Evolutionary conservation across 2,797 vertebrate species (phyloP).

Genomic region (Anas georgica): DNA sequence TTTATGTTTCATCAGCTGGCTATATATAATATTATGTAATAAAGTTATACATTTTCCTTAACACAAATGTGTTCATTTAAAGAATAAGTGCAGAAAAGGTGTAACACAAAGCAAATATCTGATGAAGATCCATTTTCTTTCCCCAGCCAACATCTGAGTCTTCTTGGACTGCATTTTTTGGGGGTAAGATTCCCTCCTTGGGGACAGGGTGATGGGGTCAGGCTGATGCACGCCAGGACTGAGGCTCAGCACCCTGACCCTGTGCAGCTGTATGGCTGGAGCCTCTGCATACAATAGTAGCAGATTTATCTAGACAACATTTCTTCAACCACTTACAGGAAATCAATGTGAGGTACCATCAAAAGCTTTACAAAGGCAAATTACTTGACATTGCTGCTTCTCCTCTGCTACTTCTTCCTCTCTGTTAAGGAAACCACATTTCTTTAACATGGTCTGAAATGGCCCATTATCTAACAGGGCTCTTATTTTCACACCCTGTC

Average conservation of each 20-base stretch:
- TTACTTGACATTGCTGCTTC: not conserved
- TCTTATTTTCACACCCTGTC: not conserved
- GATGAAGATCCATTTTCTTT: not conserved
- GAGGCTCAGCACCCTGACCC: not conserved
- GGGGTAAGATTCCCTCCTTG: not conserved
- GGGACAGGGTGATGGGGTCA: accelerated
- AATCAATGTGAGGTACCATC: not conserved
- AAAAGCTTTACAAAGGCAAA: not conserved
- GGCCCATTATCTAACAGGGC: not conserved
- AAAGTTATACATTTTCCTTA: not conserved
- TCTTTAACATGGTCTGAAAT: not conserved
- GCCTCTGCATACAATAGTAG: not conserved
- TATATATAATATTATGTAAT: not conserved
- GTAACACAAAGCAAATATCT: not conserved
- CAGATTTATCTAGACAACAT: not conserved
- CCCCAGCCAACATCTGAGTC: not conserved
- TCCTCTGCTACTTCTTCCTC: not conserved
- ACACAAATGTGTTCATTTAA: not conserved
- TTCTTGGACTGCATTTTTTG: not conserved
- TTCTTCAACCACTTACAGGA: not conserved
- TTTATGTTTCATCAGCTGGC: not conserved
- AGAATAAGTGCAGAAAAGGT: not conserved
- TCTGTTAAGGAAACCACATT: not conserved
- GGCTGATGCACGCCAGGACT: not conserved
- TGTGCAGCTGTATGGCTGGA: not conserved